Percentiles rank a stretch among this genome's conserved stretches.
phyloP scores from a whole-genome alignment of 2,113 vertebrate genomes.

The Otis tarda region DNA sequence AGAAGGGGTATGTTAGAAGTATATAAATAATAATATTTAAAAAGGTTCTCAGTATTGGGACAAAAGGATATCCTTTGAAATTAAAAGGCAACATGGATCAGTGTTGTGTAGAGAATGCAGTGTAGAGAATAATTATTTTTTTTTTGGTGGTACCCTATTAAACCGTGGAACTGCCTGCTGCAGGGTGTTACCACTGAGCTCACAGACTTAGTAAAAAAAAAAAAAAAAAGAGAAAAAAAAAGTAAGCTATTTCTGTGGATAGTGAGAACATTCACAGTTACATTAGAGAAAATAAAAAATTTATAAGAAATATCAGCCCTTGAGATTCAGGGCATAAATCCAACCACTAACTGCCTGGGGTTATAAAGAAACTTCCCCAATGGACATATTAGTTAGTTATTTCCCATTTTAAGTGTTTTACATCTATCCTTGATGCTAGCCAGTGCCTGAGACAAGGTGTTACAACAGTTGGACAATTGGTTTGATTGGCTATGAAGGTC shows the following conservation, averaged over 20 bases:
- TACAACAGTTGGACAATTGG: neutral
- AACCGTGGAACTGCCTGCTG: slow-evolving; percentile 15
- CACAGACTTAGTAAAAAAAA: neutral
- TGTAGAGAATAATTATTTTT: neutral
- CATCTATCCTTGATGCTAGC: slow-evolving; percentile 49
- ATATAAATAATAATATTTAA: slow-evolving; percentile 48
- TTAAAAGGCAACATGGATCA: neutral
- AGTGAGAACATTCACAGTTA: slow-evolving; percentile 38
- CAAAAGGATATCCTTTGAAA: slow-evolving; percentile 24
- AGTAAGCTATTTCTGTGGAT: neutral
- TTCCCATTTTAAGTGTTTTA: slow-evolving; percentile 66
- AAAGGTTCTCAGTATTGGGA: neutral
- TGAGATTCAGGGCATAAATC: slow-evolving; percentile 59
- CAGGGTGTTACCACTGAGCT: neutral
- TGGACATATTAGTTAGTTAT: slow-evolving; percentile 62
- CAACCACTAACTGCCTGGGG: slow-evolving; percentile 42
- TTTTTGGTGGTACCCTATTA: neutral
- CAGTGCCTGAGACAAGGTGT: slow-evolving; percentile 1
- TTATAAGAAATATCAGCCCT: slow-evolving; percentile 60
- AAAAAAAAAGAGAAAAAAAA: neutral
- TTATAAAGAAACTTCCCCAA: slow-evolving; percentile 58
- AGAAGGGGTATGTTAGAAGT: slow-evolving; percentile 7
- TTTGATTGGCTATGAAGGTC: slow-evolving; percentile 51
- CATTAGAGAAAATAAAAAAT: slow-evolving; percentile 61
- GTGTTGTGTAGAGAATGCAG: neutral